Conservation (phyloP, 2,113 vertebrate genomes). For the Morone saxatilis region DNA sequence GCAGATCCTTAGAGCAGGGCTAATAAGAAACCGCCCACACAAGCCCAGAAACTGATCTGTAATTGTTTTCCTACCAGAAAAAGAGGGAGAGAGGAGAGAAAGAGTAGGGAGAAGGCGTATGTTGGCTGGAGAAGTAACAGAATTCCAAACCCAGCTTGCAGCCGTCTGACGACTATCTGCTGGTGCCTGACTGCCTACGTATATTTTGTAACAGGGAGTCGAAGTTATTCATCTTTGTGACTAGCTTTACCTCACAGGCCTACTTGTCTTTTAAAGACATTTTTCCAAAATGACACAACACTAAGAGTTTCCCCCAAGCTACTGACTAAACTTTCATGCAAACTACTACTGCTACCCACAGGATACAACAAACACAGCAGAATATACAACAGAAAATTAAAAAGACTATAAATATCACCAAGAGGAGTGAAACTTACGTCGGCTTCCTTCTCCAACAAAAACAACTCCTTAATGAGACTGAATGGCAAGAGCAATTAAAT, state of each 20-base stretch:
- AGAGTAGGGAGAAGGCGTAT: slow-evolving; percentile 64
- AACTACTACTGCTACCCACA: not conserved
- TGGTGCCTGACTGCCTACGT: slow-evolving; percentile 46
- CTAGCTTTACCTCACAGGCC: slow-evolving; percentile 20
- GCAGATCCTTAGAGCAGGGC: slow-evolving; percentile 63
- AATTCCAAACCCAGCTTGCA: slow-evolving; percentile 88
- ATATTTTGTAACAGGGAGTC: slow-evolving; percentile 36
- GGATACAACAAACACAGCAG: slow-evolving; percentile 1
- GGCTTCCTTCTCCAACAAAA: slow-evolving; percentile 46
- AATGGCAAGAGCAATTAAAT: slow-evolving; percentile 56
- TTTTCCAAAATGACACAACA: slow-evolving; percentile 59
- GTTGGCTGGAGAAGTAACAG: slow-evolving; percentile 74
- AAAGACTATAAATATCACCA: not conserved
- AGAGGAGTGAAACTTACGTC: slow-evolving; percentile 49
- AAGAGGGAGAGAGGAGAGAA: slow-evolving; percentile 63
- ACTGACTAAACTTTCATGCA: slow-evolving; percentile 10
- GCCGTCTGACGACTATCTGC: slow-evolving; percentile 65
- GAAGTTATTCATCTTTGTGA: slow-evolving; percentile 28
- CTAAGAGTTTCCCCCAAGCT: slow-evolving; percentile 29
- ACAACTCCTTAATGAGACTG: slow-evolving; percentile 45
- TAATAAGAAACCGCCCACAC: slow-evolving; percentile 84
- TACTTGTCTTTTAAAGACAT: slow-evolving; percentile 35
- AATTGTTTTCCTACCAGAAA: slow-evolving; percentile 85
- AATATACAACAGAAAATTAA: not conserved
- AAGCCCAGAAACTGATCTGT: slow-evolving; percentile 87